Conservation (phyloP, 2,113 vertebrate genomes). For the Salvelinus sp. region DNA sequence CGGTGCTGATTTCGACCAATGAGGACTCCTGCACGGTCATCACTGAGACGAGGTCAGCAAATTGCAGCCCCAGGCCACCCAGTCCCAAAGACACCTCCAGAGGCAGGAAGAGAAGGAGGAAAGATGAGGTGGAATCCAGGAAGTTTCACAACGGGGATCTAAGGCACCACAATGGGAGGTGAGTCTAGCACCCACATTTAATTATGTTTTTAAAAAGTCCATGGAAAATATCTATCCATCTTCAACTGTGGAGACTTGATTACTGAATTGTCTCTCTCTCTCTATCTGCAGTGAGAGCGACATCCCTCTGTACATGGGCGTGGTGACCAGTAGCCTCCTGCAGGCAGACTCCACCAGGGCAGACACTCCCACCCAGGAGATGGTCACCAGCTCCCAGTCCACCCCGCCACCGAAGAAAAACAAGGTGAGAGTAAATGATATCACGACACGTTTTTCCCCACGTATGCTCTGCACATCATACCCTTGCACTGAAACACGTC, state of each 20-base stretch:
- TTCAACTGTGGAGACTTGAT: not conserved
- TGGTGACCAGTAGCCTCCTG: conserved; percentile 43
- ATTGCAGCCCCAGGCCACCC: conserved; percentile 61
- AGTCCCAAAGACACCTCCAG: conserved; percentile 35
- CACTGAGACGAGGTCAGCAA: conserved; percentile 41
- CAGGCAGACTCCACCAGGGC: conserved; percentile 25
- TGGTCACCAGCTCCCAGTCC: conserved; percentile 76
- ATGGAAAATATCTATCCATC: not conserved
- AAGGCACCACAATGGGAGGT: conserved; percentile 45
- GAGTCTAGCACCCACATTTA: not conserved
- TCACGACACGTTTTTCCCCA: not conserved
- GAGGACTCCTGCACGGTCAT: not conserved
- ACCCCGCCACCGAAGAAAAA: conserved; percentile 76
- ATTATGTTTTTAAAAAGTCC: not conserved
- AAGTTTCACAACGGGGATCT: conserved; percentile 8
- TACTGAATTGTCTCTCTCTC: not conserved
- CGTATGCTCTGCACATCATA: not conserved
- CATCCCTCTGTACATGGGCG: conserved; percentile 67
- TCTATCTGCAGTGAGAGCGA: conserved; percentile 46
- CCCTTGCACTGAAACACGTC: no score
- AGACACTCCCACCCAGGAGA: conserved; percentile 45
- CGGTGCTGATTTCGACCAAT: conserved; percentile 8
- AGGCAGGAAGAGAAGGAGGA: conserved; percentile 58
- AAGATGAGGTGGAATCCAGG: conserved; percentile 24
- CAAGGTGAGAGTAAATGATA: conserved; percentile 58